Percentiles rank a stretch among this genome's conserved stretches.
Conservation (phyloP, 2,888 invertebrate species). For the Andricus quercusramuli region DNA sequence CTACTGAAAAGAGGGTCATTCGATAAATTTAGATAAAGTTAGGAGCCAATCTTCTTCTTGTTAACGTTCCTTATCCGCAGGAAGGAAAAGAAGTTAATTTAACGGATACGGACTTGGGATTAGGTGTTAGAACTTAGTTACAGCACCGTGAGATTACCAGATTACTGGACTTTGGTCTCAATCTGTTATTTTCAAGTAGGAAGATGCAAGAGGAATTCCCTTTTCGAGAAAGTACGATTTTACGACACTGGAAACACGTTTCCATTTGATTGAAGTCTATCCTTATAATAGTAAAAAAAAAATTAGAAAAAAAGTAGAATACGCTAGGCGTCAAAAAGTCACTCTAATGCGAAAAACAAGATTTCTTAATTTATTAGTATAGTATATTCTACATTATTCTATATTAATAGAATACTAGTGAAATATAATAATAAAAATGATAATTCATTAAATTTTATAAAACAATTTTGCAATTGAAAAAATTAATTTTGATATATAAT, state of each 20-base stretch:
- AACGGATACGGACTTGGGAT: constrained; percentile 60
- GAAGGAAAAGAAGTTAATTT: constrained; percentile 63
- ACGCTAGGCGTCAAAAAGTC: too few species aligned
- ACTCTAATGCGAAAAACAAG: too few species aligned
- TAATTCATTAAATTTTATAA: too few species aligned
- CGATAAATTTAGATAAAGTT: constrained; percentile 63
- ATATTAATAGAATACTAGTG: too few species aligned
- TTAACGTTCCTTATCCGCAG: constrained; percentile 60
- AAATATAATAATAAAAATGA: too few species aligned
- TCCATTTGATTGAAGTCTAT: neutral
- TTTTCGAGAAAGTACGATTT: neutral
- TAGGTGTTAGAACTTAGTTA: constrained; percentile 68
- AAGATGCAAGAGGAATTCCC: neutral
- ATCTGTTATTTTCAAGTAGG: constrained; percentile 43
- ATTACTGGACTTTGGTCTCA: constrained; percentile 59
- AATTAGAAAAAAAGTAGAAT: too few species aligned
- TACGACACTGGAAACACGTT: neutral
- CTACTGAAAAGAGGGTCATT: constrained; percentile 35
- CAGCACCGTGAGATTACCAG: constrained; percentile 57
- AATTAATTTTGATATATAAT: too few species aligned
- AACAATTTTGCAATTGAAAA: too few species aligned
- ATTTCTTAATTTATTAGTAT: too few species aligned
- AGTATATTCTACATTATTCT: too few species aligned
- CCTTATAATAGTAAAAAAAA: neutral
- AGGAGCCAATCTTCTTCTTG: constrained; percentile 66